Evolutionary conservation across 1,140 invertebrate species (phyloP).

Genomic region (Octopus bimaculoides): DNA sequence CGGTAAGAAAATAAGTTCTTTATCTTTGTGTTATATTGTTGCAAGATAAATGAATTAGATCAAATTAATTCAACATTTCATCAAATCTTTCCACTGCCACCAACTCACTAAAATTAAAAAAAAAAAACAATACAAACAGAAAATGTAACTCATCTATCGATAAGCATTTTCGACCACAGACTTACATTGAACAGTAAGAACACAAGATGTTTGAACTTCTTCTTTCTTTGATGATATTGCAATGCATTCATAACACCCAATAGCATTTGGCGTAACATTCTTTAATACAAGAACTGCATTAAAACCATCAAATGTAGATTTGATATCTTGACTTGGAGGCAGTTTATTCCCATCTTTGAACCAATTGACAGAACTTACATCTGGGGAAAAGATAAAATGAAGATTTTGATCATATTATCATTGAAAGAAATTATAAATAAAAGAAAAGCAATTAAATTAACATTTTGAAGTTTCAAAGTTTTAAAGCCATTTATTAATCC

Average conservation of each 20-base stretch:
- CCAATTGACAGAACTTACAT: slow-evolving; percentile 40
- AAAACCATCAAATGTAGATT: slow-evolving; percentile 40
- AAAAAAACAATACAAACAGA: no score
- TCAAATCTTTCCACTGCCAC: no score
- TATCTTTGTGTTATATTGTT: no score
- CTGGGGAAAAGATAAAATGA: slow-evolving; percentile 19
- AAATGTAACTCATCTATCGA: background rate
- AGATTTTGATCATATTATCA: background rate
- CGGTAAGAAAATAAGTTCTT: no score
- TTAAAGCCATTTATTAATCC: no score
- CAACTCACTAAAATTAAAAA: no score
- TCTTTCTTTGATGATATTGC: slow-evolving; percentile 38
- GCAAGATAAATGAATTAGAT: no score
- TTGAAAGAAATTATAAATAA: no score
- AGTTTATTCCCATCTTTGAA: slow-evolving; percentile 41
- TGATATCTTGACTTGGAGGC: slow-evolving; percentile 24
- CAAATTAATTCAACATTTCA: no score
- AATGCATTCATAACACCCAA: slow-evolving; percentile 48
- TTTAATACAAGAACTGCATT: slow-evolving; percentile 38
- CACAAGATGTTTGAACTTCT: slow-evolving; percentile 39
- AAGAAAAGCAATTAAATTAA: no score
- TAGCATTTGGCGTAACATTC: slow-evolving; percentile 33
- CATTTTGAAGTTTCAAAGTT: no score
- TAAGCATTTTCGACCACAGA: slow-evolving; percentile 2
- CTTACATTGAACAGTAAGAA: slow-evolving; percentile 43